These are phyloP conservation scores for Chaetoderma sp. DNA, from an alignment of 2,888 invertebrate species.

Conservation along the genomic window DNA sequence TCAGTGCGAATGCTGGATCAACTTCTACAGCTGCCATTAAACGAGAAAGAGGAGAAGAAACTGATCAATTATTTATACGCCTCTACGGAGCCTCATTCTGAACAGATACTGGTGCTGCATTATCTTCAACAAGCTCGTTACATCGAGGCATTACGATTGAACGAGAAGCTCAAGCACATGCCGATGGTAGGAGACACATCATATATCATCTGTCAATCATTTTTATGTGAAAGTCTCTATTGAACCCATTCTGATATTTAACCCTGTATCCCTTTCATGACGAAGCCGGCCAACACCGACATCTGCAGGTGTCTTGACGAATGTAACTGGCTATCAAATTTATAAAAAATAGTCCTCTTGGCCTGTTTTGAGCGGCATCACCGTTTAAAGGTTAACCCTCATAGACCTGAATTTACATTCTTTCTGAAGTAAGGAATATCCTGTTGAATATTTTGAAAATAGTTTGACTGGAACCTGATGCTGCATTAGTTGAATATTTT, in stretches of 20 bases:
- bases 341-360: background rate
- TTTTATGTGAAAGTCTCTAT: background rate
- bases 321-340: background rate
- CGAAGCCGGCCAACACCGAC: no score
- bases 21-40: slow-evolving; percentile 76
- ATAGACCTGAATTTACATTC: background rate
- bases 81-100: slow-evolving; percentile 72
- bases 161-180: slow-evolving; percentile 63
- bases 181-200: slow-evolving; percentile 46
- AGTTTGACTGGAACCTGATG: no score
- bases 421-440: no score
- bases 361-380: background rate
- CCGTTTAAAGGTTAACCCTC: background rate
- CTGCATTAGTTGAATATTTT: no score
- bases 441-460: no score
- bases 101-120: slow-evolving; percentile 79
- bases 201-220: background rate
- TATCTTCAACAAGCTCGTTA: slow-evolving; percentile 74
- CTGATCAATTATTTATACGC: slow-evolving; percentile 78
- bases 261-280: background rate
- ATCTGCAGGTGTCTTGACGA: background rate
- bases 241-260: background rate
- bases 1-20: slow-evolving; percentile 71
- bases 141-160: slow-evolving; percentile 69
- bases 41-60: slow-evolving; percentile 77